A percentile compares a stretch with the other conserved stretches of the same genome.
phyloP scores from a whole-genome alignment of 30 jellyfish, hydroid and myxozoan species.

The Aurelia aurita region DNA sequence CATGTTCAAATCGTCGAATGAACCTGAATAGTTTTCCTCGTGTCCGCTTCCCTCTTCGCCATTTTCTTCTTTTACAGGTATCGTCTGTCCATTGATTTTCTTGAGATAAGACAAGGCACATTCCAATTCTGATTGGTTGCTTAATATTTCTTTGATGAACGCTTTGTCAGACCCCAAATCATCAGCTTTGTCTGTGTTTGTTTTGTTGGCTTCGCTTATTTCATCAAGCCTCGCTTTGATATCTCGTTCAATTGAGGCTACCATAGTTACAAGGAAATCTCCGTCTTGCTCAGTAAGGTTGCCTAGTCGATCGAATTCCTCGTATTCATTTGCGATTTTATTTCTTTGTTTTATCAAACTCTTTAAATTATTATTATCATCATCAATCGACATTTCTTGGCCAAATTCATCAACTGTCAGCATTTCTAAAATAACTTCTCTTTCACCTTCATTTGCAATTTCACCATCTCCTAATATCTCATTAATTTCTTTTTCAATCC shows the following conservation, averaged over 20 bases:
- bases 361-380: background rate
- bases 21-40: background rate
- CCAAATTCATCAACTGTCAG: background rate
- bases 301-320: conserved; percentile 15
- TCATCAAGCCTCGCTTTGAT: conserved; percentile 41
- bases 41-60: background rate
- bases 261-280: conserved; percentile 1
- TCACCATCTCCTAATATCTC: conserved; percentile 28
- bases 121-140: conserved; percentile 11
- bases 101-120: conserved; percentile 15
- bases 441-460: conserved; percentile 28
- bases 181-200: background rate
- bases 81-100: background rate
- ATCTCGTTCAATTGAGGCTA: conserved; percentile 24
- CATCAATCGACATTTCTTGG: background rate
- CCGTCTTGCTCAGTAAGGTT: conserved; percentile 33
- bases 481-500: conserved; percentile 12
- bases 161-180: conserved; percentile 26
- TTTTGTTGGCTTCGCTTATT: conserved; percentile 22
- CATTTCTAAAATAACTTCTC: conserved; percentile 24
- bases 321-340: conserved; percentile 14
- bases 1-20: background rate
- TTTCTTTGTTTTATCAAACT: conserved; percentile 1
- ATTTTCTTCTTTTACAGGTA: background rate
- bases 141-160: conserved; percentile 3